phyloP scores from a whole-genome alignment of 2,113 vertebrate species.

The Climacteris rufus region DNA sequence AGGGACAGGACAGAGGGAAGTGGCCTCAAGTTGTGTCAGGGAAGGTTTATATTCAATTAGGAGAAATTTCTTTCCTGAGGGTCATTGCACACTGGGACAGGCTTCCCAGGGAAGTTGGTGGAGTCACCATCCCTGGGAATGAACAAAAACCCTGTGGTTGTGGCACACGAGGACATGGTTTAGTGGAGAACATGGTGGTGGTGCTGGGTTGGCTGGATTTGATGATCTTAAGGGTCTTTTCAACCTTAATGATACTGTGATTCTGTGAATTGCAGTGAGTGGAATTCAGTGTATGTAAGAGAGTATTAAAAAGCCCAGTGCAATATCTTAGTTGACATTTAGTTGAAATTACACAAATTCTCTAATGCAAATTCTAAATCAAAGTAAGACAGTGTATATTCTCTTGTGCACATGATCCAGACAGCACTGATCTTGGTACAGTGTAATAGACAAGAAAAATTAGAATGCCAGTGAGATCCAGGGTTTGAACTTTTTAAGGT shows the following conservation, averaged over 20 bases:
- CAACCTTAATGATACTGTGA: background rate
- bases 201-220: background rate
- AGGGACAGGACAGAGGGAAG: accelerated
- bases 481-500: background rate
- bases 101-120: background rate
- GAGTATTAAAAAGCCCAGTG: accelerated
- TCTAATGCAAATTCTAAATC: background rate
- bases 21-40: background rate
- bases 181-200: background rate
- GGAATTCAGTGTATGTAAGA: background rate
- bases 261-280: background rate
- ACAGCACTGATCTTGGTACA: background rate
- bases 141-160: background rate
- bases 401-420: background rate
- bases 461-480: background rate
- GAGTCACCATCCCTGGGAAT: background rate
- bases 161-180: background rate
- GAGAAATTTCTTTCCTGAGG: background rate
- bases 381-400: background rate
- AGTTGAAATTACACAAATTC: background rate
- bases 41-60: background rate
- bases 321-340: background rate
- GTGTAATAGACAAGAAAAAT: background rate
- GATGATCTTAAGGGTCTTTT: background rate
- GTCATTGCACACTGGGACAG: background rate